Conservation (phyloP, 2,888 invertebrate genomes). For the Lepeophtheirus nordmannii region DNA sequence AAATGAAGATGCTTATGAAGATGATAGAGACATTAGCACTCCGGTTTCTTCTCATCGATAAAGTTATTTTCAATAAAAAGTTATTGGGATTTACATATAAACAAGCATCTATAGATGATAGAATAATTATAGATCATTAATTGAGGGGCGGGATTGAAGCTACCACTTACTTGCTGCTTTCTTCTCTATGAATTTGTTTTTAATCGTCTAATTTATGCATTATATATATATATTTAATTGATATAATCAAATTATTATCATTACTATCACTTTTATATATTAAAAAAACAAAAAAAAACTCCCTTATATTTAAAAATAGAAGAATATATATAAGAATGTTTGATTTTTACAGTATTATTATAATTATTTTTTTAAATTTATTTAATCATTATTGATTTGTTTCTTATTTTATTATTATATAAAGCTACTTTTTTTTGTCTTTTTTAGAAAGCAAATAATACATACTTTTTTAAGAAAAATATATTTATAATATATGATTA, state of each 20-base stretch:
- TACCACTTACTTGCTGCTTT: too few relatives aligned
- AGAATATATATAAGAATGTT: neutral
- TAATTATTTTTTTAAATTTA: slow-evolving; percentile 2
- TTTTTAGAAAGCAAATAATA: neutral
- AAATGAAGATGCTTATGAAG: neutral
- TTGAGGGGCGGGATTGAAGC: too few relatives aligned
- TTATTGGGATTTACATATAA: neutral
- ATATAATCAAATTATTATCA: neutral
- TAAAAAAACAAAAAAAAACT: too few relatives aligned
- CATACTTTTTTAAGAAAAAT: neutral
- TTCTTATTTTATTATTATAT: neutral
- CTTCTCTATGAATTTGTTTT: neutral
- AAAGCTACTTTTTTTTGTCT: neutral
- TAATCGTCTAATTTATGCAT: neutral
- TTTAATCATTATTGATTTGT: neutral
- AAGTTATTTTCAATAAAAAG: neutral
- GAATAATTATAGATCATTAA: too few relatives aligned
- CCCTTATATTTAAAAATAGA: slow-evolving; percentile 1
- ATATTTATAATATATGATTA: neutral
- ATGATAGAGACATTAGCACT: neutral
- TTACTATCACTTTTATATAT: too few relatives aligned
- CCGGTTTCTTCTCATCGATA: neutral
- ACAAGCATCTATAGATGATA: too few relatives aligned
- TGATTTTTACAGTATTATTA: slow-evolving; percentile 1
- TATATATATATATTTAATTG: neutral